These are phyloP conservation scores for Entomobrya multifasciata DNA, from an alignment of 2,888 invertebrate genomes.

Conservation along the genomic window DNA sequence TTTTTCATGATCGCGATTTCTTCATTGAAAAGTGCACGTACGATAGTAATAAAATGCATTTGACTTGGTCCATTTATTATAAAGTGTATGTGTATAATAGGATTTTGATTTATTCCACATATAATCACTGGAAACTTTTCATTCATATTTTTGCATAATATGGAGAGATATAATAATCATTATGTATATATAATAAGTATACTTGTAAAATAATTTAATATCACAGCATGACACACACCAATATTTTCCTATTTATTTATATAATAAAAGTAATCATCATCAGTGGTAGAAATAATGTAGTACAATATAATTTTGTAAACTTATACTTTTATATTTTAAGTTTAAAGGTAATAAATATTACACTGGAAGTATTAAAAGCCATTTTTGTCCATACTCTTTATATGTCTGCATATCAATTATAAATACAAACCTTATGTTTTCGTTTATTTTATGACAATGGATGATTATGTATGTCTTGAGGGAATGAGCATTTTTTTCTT, in stretches of 20 bases:
- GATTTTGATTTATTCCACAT: slow-evolving; percentile 14
- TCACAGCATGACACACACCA: slow-evolving; percentile 52
- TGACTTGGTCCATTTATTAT: slow-evolving; percentile 2
- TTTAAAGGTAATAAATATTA: slow-evolving; percentile 4
- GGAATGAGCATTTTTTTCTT: slow-evolving; percentile 46
- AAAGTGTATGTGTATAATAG: no score
- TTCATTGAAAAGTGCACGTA: no score
- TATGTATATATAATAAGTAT: background rate
- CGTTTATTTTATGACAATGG: slow-evolving; percentile 32
- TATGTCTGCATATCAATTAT: background rate
- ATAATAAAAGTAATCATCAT: background rate
- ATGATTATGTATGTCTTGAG: slow-evolving; percentile 56
- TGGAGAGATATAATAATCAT: slow-evolving; percentile 6
- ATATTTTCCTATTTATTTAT: slow-evolving; percentile 7
- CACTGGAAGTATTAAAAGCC: slow-evolving; percentile 32
- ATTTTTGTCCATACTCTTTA: background rate
- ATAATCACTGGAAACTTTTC: background rate
- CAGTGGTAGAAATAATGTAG: slow-evolving; percentile 28
- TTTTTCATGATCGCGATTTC: no score
- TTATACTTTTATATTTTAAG: slow-evolving; percentile 1
- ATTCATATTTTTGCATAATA: slow-evolving; percentile 12
- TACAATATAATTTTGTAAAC: slow-evolving; percentile 1
- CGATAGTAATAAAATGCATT: slow-evolving; percentile 1
- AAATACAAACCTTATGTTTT: background rate
- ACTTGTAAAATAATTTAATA: slow-evolving; percentile 51